These are phyloP conservation scores for Sycophaga agraensis DNA, from an alignment of 1,140 invertebrate species.

Conservation along the genomic window DNA sequence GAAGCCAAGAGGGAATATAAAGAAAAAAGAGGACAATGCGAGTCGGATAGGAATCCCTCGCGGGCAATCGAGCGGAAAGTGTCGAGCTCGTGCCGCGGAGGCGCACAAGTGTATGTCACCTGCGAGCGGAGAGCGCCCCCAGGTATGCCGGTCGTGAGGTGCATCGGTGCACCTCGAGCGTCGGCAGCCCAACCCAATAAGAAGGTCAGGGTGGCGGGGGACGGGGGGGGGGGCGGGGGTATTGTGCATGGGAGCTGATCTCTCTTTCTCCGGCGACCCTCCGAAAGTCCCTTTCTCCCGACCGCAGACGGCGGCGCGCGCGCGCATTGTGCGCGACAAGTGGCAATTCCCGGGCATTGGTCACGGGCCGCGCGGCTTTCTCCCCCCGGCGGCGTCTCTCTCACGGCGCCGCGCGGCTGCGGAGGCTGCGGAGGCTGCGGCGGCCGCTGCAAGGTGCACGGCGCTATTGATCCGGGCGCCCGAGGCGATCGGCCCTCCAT, in stretches of 20 bases:
- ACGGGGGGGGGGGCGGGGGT: too few relatives aligned
- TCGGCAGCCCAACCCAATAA: constrained; percentile 24
- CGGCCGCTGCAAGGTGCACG: neutral
- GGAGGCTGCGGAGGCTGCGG: neutral
- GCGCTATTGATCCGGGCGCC: constrained; percentile 17
- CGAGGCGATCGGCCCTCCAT: too few relatives aligned
- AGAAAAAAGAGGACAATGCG: too few relatives aligned
- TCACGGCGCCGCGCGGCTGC: too few relatives aligned
- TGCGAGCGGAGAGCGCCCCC: neutral
- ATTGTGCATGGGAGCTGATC: constrained; percentile 11
- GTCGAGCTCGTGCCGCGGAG: constrained; percentile 1
- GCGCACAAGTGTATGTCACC: constrained; percentile 14
- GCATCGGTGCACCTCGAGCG: neutral
- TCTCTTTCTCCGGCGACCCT: neutral
- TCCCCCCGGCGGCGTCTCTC: too few relatives aligned
- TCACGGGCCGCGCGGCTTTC: too few relatives aligned
- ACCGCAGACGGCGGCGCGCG: constrained; percentile 16
- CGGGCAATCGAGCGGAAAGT: constrained; percentile 17
- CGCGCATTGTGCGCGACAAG: constrained; percentile 27
- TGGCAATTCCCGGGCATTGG: constrained; percentile 18
- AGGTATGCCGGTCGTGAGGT: neutral
- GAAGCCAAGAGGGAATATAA: neutral
- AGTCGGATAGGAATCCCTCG: constrained; percentile 9
- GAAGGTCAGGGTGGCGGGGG: constrained; percentile 23
- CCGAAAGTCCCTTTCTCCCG: constrained; percentile 10